phyloP scores from a whole-genome alignment of 2,797 vertebrate species.

The Cyclura pinguis region DNA sequence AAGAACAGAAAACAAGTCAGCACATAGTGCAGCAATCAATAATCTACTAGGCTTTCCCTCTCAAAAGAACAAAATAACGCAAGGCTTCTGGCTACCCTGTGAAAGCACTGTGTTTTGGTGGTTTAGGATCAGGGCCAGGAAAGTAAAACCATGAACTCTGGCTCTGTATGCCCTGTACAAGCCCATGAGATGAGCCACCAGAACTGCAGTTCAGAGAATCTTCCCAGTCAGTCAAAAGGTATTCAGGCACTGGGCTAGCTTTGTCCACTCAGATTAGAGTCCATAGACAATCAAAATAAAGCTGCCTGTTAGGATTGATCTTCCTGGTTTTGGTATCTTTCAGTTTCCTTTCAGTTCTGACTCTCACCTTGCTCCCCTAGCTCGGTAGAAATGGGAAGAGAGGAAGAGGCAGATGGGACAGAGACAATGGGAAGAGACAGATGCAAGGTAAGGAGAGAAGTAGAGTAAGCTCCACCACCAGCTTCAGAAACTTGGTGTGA shows the following conservation, averaged over 20 bases:
- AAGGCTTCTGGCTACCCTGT: background rate
- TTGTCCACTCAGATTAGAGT: too few relatives aligned
- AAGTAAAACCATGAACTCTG: background rate
- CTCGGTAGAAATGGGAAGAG: background rate
- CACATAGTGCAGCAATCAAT: too few relatives aligned
- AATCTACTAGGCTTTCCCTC: background rate
- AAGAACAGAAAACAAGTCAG: background rate
- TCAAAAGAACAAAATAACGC: background rate
- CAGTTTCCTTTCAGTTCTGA: background rate
- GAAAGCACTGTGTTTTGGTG: background rate
- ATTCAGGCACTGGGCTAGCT: too few relatives aligned
- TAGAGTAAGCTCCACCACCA: background rate
- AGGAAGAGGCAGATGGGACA: background rate
- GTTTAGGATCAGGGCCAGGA: background rate
- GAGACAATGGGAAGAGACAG: too few relatives aligned
- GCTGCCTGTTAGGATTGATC: background rate
- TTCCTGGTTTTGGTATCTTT: background rate
- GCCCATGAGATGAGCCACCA: too few relatives aligned
- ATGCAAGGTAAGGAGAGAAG: too few relatives aligned
- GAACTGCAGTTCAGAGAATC: background rate
- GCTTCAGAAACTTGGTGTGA: background rate
- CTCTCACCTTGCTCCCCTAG: background rate
- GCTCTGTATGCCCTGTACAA: too few relatives aligned
- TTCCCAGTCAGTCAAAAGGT: background rate
- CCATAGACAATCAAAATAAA: too few relatives aligned